Conservation (phyloP, 2,888 invertebrate species). For the Erebia epiphron region DNA sequence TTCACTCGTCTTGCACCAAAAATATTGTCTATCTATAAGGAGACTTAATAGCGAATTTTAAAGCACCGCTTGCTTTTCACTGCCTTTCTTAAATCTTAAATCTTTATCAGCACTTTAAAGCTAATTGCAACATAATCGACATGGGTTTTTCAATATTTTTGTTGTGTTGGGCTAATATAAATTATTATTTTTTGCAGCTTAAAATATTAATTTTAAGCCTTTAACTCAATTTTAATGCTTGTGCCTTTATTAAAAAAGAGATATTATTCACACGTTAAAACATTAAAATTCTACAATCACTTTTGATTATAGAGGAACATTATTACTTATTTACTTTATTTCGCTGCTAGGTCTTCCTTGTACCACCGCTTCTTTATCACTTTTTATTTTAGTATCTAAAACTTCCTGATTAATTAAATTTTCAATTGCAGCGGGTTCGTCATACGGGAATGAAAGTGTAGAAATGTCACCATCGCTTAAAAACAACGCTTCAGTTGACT, state of each 20-base stretch:
- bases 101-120: not conserved
- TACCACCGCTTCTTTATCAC: constrained; percentile 26
- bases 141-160: too few relatives aligned
- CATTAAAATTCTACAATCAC: too few relatives aligned
- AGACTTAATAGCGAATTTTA: constrained; percentile 18
- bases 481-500: constrained; percentile 72
- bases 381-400: not conserved
- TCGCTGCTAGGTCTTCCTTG: constrained; percentile 10
- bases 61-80: not conserved
- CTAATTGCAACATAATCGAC: too few relatives aligned
- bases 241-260: too few relatives aligned
- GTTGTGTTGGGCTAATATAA: too few relatives aligned
- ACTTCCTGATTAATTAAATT: constrained; percentile 6
- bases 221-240: too few relatives aligned
- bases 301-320: not conserved
- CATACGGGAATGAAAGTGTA: constrained; percentile 77
- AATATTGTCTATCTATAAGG: constrained; percentile 1
- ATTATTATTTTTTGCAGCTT: too few relatives aligned
- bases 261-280: too few relatives aligned
- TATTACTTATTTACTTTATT: not conserved
- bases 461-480: constrained; percentile 75
- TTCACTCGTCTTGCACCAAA: constrained; percentile 42
- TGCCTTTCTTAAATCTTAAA: too few relatives aligned
- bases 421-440: constrained; percentile 69
- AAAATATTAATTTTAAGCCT: too few relatives aligned